Evolutionary conservation across 1,140 invertebrate species (phyloP), one percentile per base, ranked within the genome.

Genomic region (Carposina sasakii): DNA sequence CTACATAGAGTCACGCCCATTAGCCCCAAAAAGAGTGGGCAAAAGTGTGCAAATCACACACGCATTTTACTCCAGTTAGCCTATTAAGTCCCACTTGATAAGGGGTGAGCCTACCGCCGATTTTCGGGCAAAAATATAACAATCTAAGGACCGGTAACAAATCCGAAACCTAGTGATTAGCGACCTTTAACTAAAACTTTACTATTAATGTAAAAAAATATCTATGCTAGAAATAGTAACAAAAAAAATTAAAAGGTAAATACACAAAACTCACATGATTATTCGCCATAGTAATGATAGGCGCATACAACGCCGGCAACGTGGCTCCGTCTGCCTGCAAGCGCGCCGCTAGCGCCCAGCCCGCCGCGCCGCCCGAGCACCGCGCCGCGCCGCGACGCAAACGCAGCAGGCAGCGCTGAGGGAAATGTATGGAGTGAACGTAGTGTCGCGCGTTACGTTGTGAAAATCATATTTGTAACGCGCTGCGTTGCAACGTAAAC

Each of bases 321-420:
- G 75, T 54, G 12, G 76, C 74, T 9, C 74, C 63, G 52, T 60
- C 57, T 55, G 76, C 24, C 36, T 62, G 63, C 54, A 81, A 67
- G 1, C 66, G 59, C 37, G 67, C 63, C 52, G 68, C 57, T 47
- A 72, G 54, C 48, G 64, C 52, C 76, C 76, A 77, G 60, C 64
- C 60, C 20, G 60, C 64, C 0, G 63, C 62, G 2, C 66, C 71
- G 13, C 63, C 61, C 8, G 57, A 44, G 60, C 76, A 68, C 4
- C 60, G 56, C 0, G 71, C 67, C 1, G 66, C 58, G 6, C 60
- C 39, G 1, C 52, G 66, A 10, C 66, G 57, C 17, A 61, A 49
- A 13, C 58, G 54, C 8, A 24, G 22, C 19, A 60, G 66, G 34
- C 65, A 64, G 19, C 62, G 64, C 61, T 67, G 51, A n/a, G 28